Evolutionary conservation across 2,888 invertebrate genomes (phyloP).

Genomic region (Bellardia pandia): DNA sequence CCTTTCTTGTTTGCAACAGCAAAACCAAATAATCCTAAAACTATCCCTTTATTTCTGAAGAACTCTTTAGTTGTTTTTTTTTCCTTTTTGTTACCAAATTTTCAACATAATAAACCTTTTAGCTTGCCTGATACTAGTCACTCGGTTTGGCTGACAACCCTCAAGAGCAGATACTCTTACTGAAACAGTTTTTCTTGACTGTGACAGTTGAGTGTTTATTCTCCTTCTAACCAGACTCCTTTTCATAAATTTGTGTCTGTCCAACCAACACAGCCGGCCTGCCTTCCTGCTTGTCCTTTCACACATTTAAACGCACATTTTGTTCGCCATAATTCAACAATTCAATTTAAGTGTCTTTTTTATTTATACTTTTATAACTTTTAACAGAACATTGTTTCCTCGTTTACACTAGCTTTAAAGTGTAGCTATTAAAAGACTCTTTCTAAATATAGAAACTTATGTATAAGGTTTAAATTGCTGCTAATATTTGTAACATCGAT

Average conservation of each 20-base stretch:
- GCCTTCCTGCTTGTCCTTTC: not conserved
- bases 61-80: conserved; percentile 1
- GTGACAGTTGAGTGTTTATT: conserved; percentile 57
- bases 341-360: conserved; percentile 51
- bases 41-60: conserved; percentile 40
- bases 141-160: conserved; percentile 19
- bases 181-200: conserved; percentile 30
- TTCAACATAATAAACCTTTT: conserved; percentile 66
- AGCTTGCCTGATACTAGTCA: conserved; percentile 11
- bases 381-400: conserved; percentile 7
- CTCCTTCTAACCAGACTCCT: conserved; percentile 40
- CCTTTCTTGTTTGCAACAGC: not conserved
- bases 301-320: conserved; percentile 40
- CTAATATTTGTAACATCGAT: too few species aligned
- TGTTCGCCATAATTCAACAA: conserved; percentile 46
- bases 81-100: conserved; percentile 8
- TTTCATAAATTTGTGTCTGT: conserved; percentile 27
- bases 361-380: not conserved
- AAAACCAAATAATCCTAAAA: conserved; percentile 31
- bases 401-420: conserved; percentile 2
- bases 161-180: conserved; percentile 15
- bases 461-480: not conserved
- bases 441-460: not conserved
- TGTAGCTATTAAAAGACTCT: not conserved
- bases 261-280: not conserved